These are phyloP conservation scores for Corythornis madagascariensis DNA, from an alignment of 2,113 vertebrate species.

Conservation along the genomic window DNA sequence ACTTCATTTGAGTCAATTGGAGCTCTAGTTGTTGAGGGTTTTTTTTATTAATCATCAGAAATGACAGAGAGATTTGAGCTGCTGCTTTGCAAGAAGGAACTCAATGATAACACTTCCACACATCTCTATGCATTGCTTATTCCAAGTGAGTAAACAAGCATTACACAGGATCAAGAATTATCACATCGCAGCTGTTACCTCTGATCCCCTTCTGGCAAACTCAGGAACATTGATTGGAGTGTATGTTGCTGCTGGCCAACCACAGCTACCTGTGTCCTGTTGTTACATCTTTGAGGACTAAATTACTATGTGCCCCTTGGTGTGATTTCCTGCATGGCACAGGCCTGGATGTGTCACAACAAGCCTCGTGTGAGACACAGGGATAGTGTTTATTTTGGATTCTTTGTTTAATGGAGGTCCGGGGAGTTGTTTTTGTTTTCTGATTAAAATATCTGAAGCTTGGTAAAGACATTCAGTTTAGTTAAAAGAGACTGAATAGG, in stretches of 20 bases:
- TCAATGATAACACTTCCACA: not conserved
- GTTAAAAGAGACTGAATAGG: not conserved
- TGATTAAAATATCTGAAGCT: not conserved
- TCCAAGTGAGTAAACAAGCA: not conserved
- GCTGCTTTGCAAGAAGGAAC: not conserved
- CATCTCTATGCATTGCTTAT: not conserved
- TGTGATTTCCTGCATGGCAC: not conserved
- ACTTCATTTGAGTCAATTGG: too few species aligned
- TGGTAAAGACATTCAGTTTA: not conserved
- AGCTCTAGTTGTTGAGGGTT: not conserved
- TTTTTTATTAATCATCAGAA: not conserved
- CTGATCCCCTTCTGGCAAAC: not conserved
- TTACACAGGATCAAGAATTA: not conserved
- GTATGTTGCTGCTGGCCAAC: not conserved
- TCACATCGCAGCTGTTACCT: not conserved
- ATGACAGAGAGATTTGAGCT: not conserved
- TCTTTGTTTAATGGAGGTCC: not conserved
- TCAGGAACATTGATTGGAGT: not conserved
- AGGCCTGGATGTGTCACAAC: not conserved
- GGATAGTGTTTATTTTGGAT: not conserved
- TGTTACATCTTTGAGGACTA: not conserved
- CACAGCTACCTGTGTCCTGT: not conserved
- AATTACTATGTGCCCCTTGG: not conserved
- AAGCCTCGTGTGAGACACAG: not conserved
- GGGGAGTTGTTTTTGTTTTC: not conserved